Evolutionary conservation across 2,113 vertebrate genomes (phyloP).

Genomic region (Jaculus jaculus): DNA sequence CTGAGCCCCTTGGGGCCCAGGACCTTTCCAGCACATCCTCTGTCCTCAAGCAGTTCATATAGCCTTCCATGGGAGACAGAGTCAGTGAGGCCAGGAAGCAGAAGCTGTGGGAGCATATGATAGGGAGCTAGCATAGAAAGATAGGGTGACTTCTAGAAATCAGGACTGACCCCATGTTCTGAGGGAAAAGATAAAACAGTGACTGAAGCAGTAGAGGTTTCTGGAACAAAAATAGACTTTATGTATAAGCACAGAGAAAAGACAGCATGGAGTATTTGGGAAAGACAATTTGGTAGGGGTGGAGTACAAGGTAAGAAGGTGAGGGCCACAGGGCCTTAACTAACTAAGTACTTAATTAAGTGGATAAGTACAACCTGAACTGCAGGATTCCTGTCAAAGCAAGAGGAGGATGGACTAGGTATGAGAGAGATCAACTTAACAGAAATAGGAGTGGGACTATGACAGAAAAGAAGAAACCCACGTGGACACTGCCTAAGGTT

Average conservation of each 20-base stretch:
- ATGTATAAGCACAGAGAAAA: rapidly evolving
- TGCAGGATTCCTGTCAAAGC: not conserved
- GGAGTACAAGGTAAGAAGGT: not conserved
- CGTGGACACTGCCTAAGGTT: not conserved
- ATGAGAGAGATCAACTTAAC: not conserved
- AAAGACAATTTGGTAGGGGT: not conserved
- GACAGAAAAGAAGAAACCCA: not conserved
- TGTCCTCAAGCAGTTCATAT: not conserved
- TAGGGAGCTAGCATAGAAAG: not conserved
- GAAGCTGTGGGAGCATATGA: rapidly evolving
- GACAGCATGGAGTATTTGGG: not conserved
- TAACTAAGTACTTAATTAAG: not conserved
- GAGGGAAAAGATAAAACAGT: not conserved
- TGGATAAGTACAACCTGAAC: not conserved
- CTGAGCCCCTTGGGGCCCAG: not conserved
- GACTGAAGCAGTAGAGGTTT: not conserved
- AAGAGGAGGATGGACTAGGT: not conserved
- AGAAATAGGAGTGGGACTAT: not conserved
- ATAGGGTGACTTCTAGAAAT: not conserved
- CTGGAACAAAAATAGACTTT: not conserved
- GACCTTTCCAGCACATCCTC: not conserved
- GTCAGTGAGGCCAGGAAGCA: not conserved
- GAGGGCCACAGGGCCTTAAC: not conserved
- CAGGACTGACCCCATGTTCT: not conserved
- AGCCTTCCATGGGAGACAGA: not conserved